Evolutionary conservation across 1,140 invertebrate genomes (phyloP).

Genomic region (Diachasmimorpha longicaudata): DNA sequence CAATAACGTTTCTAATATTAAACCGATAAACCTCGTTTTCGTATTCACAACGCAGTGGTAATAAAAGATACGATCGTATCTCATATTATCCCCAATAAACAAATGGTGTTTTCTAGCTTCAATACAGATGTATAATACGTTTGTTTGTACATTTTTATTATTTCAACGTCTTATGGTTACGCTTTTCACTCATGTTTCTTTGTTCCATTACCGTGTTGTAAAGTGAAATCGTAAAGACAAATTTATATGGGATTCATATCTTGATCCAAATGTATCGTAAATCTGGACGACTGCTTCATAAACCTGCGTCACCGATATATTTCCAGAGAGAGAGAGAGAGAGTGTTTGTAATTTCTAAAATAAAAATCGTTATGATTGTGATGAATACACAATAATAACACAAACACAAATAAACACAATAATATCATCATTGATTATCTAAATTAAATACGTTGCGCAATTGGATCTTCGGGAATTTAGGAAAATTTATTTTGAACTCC

Average conservation of each 20-base stretch:
- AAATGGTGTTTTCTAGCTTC: neutral
- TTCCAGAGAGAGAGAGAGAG: too few relatives aligned
- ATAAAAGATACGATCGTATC: neutral
- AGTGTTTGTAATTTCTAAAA: neutral
- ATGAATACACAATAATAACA: too few relatives aligned
- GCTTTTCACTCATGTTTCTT: neutral
- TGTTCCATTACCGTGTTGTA: neutral
- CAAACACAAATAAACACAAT: too few relatives aligned
- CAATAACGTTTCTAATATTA: constrained; percentile 41
- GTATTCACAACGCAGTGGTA: constrained; percentile 13
- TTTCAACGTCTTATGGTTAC: neutral
- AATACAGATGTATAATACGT: neutral
- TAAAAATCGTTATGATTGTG: neutral
- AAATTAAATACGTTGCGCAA: too few relatives aligned
- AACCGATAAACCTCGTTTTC: constrained; percentile 37
- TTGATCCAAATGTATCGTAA: neutral
- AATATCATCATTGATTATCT: too few relatives aligned
- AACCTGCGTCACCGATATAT: neutral
- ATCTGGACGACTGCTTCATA: neutral
- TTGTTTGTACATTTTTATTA: constrained; percentile 6
- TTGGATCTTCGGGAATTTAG: too few relatives aligned
- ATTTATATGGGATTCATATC: neutral
- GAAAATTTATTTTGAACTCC: too few relatives aligned
- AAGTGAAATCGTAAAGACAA: neutral
- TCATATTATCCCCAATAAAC: constrained; percentile 5